Evolutionary conservation across 2,888 invertebrate genomes (phyloP).

Genomic region (Cantharis lateralis): DNA sequence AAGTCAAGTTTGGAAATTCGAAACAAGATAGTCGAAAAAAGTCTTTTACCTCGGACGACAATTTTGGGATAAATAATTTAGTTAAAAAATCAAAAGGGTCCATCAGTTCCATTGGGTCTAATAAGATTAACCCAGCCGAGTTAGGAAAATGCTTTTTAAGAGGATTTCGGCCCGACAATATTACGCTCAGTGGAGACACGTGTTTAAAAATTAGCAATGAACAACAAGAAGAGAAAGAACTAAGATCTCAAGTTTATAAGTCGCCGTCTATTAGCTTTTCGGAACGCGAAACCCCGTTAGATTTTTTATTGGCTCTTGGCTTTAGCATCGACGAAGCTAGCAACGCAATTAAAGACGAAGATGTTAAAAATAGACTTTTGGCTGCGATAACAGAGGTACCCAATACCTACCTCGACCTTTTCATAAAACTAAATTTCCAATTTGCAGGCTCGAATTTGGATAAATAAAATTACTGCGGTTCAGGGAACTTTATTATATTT

Average conservation of each 20-base stretch:
- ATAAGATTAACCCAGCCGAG: conserved; percentile 36
- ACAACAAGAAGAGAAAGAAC: not conserved
- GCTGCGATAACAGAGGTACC: conserved; percentile 44
- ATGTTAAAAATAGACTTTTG: conserved; percentile 40
- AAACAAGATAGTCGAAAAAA: not conserved
- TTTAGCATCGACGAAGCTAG: conserved; percentile 46
- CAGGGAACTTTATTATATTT: conserved; percentile 44
- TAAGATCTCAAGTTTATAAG: not conserved
- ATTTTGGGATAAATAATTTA: not conserved
- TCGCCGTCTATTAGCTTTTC: conserved; percentile 42
- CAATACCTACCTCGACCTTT: not conserved
- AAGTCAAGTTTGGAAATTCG: not conserved
- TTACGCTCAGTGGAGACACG: conserved; percentile 38
- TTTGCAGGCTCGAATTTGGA: conserved; percentile 43
- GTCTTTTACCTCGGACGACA: too few relatives aligned
- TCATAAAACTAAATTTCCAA: not conserved
- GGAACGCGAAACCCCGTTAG: conserved; percentile 42
- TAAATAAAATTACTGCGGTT: conserved; percentile 41
- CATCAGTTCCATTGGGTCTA: not conserved
- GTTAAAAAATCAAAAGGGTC: accelerated
- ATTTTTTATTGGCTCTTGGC: conserved; percentile 42
- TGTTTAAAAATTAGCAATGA: not conserved
- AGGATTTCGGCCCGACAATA: conserved; percentile 42
- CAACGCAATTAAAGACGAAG: conserved; percentile 44
- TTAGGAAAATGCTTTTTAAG: conserved; percentile 42